These are phyloP conservation scores for Mallotus villosus DNA, from an alignment of 2,797 vertebrate species.

Conservation along the genomic window DNA sequence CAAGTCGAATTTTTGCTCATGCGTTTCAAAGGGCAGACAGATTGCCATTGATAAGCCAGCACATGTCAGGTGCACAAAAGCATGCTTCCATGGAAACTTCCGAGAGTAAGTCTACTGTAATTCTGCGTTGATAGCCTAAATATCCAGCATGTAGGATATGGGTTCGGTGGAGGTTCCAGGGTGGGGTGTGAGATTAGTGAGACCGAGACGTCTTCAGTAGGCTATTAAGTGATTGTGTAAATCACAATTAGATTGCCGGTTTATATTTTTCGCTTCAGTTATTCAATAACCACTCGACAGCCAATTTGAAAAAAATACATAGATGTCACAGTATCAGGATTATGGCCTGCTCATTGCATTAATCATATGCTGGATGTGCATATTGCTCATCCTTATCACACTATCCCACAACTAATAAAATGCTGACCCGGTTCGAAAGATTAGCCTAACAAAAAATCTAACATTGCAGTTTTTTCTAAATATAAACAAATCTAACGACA, in stretches of 20 bases:
- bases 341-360: too few relatives aligned
- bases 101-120: conserved; percentile 10
- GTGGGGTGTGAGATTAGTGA: conserved; percentile 39
- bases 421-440: background rate
- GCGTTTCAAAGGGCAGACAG: conserved; percentile 51
- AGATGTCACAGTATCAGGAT: too few relatives aligned
- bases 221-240: conserved; percentile 19
- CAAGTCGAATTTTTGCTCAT: conserved; percentile 40
- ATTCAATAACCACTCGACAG: too few relatives aligned
- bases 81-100: conserved; percentile 41
- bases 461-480: background rate
- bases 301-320: too few relatives aligned
- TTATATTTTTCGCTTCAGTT: background rate
- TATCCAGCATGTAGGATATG: conserved; percentile 26
- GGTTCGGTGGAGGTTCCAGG: conserved; percentile 16
- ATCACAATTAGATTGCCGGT: background rate
- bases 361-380: too few relatives aligned
- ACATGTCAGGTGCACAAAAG: conserved; percentile 56
- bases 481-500: background rate
- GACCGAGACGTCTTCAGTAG: conserved; percentile 37
- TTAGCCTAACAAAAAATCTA: too few relatives aligned
- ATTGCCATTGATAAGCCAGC: conserved; percentile 59
- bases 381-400: too few relatives aligned
- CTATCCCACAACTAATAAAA: too few relatives aligned
- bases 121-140: conserved; percentile 29